These are phyloP conservation scores for Danionella cerebrum DNA, from an alignment of 2,113 vertebrate genomes.

Conservation along the genomic window DNA sequence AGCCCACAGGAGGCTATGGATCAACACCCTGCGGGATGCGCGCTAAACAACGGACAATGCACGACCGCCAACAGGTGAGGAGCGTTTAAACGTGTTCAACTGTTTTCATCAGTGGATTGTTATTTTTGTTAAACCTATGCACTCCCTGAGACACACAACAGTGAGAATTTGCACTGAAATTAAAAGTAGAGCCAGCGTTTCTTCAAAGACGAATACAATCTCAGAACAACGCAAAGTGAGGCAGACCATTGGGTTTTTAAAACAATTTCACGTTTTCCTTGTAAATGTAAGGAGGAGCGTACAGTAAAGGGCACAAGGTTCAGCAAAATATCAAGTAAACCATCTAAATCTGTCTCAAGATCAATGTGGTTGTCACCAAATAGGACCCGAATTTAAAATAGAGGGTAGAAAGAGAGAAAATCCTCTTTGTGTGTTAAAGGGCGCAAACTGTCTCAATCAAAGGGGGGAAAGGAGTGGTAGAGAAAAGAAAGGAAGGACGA, in stretches of 20 bases:
- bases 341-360: conserved; percentile 43
- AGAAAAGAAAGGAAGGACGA: conserved; percentile 47
- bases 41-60: conserved; percentile 33
- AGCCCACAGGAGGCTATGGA: conserved; percentile 31
- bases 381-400: conserved; percentile 42
- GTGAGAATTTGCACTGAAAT: background rate
- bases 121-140: conserved; percentile 33
- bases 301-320: conserved; percentile 29
- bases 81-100: conserved; percentile 18
- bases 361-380: conserved; percentile 43
- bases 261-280: conserved; percentile 12
- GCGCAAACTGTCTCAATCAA: conserved; percentile 80
- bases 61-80: conserved; percentile 39
- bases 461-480: conserved; percentile 52
- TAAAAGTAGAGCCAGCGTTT: background rate
- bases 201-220: conserved; percentile 19
- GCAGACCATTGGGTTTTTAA: conserved; percentile 39
- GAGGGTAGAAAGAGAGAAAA: conserved; percentile 23
- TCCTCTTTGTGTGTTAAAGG: conserved; percentile 57
- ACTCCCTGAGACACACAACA: conserved; percentile 14
- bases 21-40: conserved; percentile 37
- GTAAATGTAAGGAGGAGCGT: background rate
- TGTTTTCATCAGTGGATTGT: conserved; percentile 39
- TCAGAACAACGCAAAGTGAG: conserved; percentile 17
- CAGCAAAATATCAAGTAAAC: background rate